Base-by-base conservation (phyloP, 2,797 vertebrate genomes). In the Erpetoichthys calabaricus region DNA sequence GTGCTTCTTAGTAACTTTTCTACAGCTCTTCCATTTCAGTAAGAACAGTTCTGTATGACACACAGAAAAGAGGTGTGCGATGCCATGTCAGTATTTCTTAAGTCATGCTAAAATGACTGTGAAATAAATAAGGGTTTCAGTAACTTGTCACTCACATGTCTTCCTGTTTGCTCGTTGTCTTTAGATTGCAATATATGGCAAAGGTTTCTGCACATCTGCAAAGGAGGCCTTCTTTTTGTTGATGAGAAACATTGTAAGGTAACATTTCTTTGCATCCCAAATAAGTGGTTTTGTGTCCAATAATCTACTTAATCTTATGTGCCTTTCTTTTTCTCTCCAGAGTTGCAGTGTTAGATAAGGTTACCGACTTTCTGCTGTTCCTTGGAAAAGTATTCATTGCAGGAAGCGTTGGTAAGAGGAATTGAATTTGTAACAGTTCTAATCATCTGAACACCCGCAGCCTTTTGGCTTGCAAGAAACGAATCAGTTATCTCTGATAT, bases 221-320 rank as follows among this genome's bases (percentile, higher is more conserved):
- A 91, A 73, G 71, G 88, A 97, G 3, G 91, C 93, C 1, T 96
- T 98, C 80, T 90, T 84, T 67, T 78, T 99, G 65, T 76, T 99
- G 64, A 97, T 97, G 92, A 86, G 95, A 74, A 99, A 99, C 45
- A 76, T 96, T 63, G 69, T 97, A 66, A 91, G 93, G 95, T 98
- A 82, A 80, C 67, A 51, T 46, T 45, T 45, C 43, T 43, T 49
- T 8, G 25, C 25, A 25, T 25, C 25, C 25, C 25, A 25, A 25
- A 25, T 25, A 25, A 25, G 25, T 25, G 25, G 25, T 1, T 25
- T 25, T 25, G 25, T 25, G 25, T 25, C 25, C 25, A 25, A 25
- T 25, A 25, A 25, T 25, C 25, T 25, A 25, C 25, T 9, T 41
- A 51, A 51, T 25, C 25, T 25, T 25, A 25, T 25, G 25, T 25